phyloP scores from a whole-genome alignment of 2,888 invertebrate species.

The Eledona agricola region DNA sequence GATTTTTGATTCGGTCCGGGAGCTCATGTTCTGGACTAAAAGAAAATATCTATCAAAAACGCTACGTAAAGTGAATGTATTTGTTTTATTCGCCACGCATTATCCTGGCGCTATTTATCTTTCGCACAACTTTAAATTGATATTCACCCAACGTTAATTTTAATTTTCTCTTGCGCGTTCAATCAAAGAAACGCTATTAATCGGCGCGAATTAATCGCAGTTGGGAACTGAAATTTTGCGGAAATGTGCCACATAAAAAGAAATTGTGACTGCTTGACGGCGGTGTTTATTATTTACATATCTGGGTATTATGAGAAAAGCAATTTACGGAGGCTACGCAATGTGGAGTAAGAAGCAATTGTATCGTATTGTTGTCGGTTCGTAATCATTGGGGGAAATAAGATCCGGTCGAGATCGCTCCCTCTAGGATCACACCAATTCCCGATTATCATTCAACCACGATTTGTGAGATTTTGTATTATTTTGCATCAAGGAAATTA shows the following conservation, averaged over 20 bases:
- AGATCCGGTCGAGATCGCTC: conserved; percentile 33
- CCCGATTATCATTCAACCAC: conserved; percentile 30
- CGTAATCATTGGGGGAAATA: conserved; percentile 33
- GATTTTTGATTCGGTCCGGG: too few species aligned
- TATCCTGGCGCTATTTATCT: not conserved
- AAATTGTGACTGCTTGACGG: conserved; percentile 12
- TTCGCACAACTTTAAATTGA: not conserved
- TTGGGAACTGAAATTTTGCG: not conserved
- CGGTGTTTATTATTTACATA: conserved; percentile 26
- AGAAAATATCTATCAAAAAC: too few species aligned
- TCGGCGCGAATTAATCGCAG: not conserved
- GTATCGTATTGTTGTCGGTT: conserved; percentile 28
- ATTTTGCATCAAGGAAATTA: conserved; percentile 22
- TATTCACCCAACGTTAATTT: not conserved
- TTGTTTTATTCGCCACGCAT: not conserved
- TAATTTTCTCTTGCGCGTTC: conserved; percentile 1
- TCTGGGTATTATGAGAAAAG: conserved; percentile 23
- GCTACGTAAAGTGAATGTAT: too few species aligned
- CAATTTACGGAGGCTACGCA: conserved; percentile 15
- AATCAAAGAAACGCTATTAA: conserved; percentile 13
- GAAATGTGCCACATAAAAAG: not conserved
- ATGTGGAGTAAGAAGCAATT: conserved; percentile 18
- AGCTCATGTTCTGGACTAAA: too few species aligned
- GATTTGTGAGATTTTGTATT: conserved; percentile 28
- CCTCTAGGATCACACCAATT: conserved; percentile 35